phyloP scores from a whole-genome alignment of 2,797 vertebrate genomes.

The Etheostoma nigrum region DNA sequence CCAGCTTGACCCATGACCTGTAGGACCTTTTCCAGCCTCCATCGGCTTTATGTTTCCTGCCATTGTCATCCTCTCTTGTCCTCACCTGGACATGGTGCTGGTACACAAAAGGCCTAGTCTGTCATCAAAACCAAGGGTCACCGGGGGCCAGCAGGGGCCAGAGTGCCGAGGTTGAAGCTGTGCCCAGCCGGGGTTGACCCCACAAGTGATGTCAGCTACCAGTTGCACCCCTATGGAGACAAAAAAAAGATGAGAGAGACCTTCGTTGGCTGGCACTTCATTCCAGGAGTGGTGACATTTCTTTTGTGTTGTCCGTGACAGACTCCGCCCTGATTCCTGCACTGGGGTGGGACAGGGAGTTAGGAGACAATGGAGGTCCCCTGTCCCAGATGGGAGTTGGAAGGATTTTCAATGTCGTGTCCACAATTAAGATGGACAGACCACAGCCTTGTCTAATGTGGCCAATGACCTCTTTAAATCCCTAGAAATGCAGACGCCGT shows the following conservation, averaged over 20 bases:
- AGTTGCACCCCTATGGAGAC: constrained; percentile 74
- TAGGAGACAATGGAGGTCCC: constrained; percentile 73
- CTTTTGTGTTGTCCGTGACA: constrained; percentile 79
- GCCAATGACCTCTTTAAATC: constrained; percentile 54
- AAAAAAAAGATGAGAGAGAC: constrained; percentile 70
- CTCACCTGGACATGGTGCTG: constrained; percentile 84
- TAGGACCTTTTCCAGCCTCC: constrained; percentile 73
- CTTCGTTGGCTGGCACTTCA: constrained; percentile 75
- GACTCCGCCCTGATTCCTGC: constrained; percentile 60
- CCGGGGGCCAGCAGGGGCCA: constrained; percentile 66
- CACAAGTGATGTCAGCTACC: constrained; percentile 73
- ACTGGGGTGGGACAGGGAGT: constrained; percentile 61
- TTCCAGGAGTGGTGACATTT: constrained; percentile 73
- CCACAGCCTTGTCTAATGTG: constrained; percentile 63
- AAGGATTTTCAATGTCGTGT: constrained; percentile 73
- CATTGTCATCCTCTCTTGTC: constrained; percentile 79
- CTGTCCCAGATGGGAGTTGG: constrained; percentile 79
- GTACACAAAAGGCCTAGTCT: constrained; percentile 78
- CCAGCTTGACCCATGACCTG: constrained; percentile 78
- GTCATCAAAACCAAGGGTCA: constrained; percentile 84
- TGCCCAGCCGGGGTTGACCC: constrained; percentile 69
- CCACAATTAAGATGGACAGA: constrained; percentile 75
- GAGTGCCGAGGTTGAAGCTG: constrained; percentile 63
- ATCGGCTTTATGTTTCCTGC: constrained; percentile 81
- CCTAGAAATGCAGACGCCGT: constrained; percentile 29